Evolutionary conservation across 1,140 invertebrate species (phyloP).

Genomic region (Hormaphis cornu): DNA sequence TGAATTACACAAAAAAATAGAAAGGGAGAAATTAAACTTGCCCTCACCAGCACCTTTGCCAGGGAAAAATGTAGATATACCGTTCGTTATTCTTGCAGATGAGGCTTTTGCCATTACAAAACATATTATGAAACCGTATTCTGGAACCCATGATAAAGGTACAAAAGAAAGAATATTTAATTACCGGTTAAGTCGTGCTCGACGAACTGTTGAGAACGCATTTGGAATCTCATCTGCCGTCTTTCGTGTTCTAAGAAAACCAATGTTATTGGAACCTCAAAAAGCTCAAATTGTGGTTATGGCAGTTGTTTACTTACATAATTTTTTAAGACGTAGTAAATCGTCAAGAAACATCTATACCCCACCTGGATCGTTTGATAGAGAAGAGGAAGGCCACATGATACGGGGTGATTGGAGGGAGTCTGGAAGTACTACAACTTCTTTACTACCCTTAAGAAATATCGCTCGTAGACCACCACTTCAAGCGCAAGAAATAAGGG

Average conservation of each 20-base stretch:
- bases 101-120: slow-evolving; percentile 45
- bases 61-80: neutral
- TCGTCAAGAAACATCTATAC: neutral
- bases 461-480: neutral
- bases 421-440: neutral
- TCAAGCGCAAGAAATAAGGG: neutral
- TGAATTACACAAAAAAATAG: slow-evolving; percentile 36
- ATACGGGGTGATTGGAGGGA: neutral
- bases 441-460: neutral
- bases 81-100: slow-evolving; percentile 43
- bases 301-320: slow-evolving; percentile 38
- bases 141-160: slow-evolving; percentile 43
- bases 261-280: slow-evolving; percentile 39
- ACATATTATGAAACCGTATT: slow-evolving; percentile 45
- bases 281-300: slow-evolving; percentile 38
- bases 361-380: neutral
- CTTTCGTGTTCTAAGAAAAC: slow-evolving; percentile 43
- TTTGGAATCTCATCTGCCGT: slow-evolving; percentile 46
- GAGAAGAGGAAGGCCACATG: neutral
- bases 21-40: slow-evolving; percentile 31
- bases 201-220: slow-evolving; percentile 46
- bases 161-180: slow-evolving; percentile 42
- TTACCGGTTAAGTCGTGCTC: slow-evolving; percentile 41
- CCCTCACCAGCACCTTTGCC: neutral
- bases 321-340: slow-evolving; percentile 35